A percentile compares a stretch with the other conserved stretches of the same genome.
Evolutionary conservation across 2,113 vertebrate genomes (phyloP).

Genomic region (Corythaeola cristata): DNA sequence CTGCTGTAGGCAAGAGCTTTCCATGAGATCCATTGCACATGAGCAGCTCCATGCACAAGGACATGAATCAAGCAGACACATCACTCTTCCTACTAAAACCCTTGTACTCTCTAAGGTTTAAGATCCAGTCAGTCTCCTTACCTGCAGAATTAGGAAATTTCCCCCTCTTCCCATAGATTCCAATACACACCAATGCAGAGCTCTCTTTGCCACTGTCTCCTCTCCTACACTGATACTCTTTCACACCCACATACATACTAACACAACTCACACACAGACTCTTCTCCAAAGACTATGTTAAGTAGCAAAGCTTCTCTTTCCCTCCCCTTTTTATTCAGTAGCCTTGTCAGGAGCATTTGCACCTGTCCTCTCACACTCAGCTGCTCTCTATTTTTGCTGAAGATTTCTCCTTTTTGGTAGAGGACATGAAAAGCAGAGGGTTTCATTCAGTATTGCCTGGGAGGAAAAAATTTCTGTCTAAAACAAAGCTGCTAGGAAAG

Average conservation of each 20-base stretch:
- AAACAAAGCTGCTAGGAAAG: slow-evolving; percentile 2
- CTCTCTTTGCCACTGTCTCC: neutral
- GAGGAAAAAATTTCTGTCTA: neutral
- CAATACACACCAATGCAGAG: neutral
- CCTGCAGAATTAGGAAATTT: neutral
- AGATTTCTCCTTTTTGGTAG: neutral
- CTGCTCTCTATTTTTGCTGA: neutral
- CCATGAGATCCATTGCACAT: neutral
- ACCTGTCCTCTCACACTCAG: neutral
- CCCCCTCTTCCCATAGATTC: neutral
- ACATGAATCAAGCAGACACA: neutral
- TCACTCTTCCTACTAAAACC: neutral
- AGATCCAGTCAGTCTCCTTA: neutral
- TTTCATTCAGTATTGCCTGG: neutral
- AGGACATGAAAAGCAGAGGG: neutral
- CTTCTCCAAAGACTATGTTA: neutral
- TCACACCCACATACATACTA: neutral
- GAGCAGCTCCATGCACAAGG: neutral
- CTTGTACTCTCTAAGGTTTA: neutral
- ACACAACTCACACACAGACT: rapidly evolving
- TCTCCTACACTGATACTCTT: neutral
- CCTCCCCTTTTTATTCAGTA: neutral
- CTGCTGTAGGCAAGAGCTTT: neutral
- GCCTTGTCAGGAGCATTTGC: neutral
- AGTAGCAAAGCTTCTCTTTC: neutral